A percentile compares a stretch with the other conserved stretches of the same genome.
phyloP scores from a whole-genome alignment of 2,797 vertebrate species.

The Harpagifer antarcticus region DNA sequence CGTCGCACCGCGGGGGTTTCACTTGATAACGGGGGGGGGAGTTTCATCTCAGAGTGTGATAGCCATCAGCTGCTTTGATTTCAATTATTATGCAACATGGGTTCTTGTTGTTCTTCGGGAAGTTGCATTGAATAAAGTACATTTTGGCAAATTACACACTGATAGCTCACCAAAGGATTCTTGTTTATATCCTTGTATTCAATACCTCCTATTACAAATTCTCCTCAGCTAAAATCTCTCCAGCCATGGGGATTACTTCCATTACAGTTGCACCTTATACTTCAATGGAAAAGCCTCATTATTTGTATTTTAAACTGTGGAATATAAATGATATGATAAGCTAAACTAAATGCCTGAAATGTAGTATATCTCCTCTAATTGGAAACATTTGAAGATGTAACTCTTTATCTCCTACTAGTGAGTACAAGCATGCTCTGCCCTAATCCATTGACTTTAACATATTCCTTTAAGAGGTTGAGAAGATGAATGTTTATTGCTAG shows the following conservation, averaged over 20 bases:
- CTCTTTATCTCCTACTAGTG: slow-evolving; percentile 77
- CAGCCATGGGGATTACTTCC: background rate
- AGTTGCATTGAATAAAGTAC: background rate
- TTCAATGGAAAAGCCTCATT: slow-evolving; percentile 34
- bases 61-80: slow-evolving; percentile 47
- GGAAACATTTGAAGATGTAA: slow-evolving; percentile 73
- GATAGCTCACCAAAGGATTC: background rate
- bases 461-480: slow-evolving; percentile 84
- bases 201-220: background rate
- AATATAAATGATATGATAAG: slow-evolving; percentile 66
- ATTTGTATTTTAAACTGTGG: slow-evolving; percentile 38
- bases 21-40: slow-evolving; percentile 32
- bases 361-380: slow-evolving; percentile 75
- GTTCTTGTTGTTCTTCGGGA: slow-evolving; percentile 32
- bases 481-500: slow-evolving; percentile 91
- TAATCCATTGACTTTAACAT: slow-evolving; percentile 87
- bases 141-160: background rate
- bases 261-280: slow-evolving; percentile 7
- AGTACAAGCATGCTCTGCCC: slow-evolving; percentile 80
- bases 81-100: slow-evolving; percentile 41
- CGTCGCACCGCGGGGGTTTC: slow-evolving; percentile 10
- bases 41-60: slow-evolving; percentile 43
- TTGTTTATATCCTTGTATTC: background rate
- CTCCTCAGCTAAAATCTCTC: background rate
- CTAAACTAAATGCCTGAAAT: slow-evolving; percentile 62